Evolutionary conservation across 2,113 vertebrate species (phyloP).

Genomic region (Saguinus midas): DNA sequence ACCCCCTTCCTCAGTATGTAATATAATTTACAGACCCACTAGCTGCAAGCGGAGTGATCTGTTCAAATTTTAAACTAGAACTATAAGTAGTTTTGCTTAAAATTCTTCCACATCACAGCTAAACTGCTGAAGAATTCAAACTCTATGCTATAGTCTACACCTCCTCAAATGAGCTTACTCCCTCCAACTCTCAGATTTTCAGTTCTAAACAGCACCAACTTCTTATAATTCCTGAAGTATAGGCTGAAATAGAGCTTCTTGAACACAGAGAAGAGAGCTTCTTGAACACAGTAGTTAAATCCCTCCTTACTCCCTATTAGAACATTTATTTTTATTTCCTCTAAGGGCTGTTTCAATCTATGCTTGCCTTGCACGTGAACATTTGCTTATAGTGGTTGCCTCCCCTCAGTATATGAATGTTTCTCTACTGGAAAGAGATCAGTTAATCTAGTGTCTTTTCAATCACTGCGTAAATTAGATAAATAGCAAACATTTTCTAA

Average conservation of each 20-base stretch:
- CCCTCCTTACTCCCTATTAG: not conserved
- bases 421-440: not conserved
- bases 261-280: not conserved
- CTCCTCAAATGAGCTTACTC: not conserved
- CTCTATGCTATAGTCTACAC: not conserved
- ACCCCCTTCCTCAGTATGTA: fast-evolving
- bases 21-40: not conserved
- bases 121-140: not conserved
- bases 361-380: not conserved
- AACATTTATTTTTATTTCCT: not conserved
- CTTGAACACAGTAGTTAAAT: not conserved
- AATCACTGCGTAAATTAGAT: not conserved
- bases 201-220: not conserved
- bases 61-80: not conserved
- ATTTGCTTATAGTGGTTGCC: not conserved
- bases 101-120: not conserved
- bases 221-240: not conserved
- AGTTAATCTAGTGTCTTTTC: not conserved
- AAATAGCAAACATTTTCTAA: not conserved
- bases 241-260: not conserved
- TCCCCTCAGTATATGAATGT: not conserved
- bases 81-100: not conserved
- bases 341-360: not conserved
- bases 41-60: not conserved
- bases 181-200: not conserved